A percentile compares a stretch with the other conserved stretches of the same genome.
phyloP scores from a whole-genome alignment of 2,113 vertebrate genomes.

The Urocitellus parryii region DNA sequence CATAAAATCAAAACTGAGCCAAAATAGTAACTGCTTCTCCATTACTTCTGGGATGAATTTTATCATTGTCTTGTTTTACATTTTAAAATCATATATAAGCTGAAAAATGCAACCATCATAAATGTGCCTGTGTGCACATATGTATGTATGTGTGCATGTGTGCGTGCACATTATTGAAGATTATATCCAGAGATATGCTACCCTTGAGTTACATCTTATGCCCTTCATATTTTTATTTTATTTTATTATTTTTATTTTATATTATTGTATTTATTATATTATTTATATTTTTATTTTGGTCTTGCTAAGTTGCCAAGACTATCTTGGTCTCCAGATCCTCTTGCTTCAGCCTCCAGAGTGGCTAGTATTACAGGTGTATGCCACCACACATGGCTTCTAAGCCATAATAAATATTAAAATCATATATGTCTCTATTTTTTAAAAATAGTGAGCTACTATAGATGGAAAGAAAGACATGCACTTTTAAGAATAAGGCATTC shows the following conservation, averaged over 20 bases:
- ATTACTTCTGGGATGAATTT: background rate
- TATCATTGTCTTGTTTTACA: background rate
- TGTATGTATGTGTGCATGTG: background rate
- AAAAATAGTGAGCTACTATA: background rate
- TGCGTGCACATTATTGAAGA: background rate
- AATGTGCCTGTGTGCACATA: background rate
- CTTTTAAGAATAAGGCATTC: background rate
- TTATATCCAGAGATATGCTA: background rate
- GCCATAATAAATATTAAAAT: conserved; percentile 22
- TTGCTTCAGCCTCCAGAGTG: background rate
- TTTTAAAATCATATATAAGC: background rate
- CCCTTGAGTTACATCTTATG: background rate
- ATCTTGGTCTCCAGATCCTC: background rate
- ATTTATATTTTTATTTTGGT: background rate
- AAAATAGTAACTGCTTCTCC: background rate
- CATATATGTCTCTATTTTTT: background rate
- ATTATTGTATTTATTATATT: background rate
- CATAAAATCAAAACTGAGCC: background rate
- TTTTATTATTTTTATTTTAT: background rate
- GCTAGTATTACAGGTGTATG: background rate
- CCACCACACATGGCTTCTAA: background rate
- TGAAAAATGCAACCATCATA: background rate
- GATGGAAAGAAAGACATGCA: background rate
- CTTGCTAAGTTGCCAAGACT: background rate
- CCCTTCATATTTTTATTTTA: background rate